Evolutionary conservation across 2,113 vertebrate species (phyloP).

Genomic region (Onychostoma macrolepis): DNA sequence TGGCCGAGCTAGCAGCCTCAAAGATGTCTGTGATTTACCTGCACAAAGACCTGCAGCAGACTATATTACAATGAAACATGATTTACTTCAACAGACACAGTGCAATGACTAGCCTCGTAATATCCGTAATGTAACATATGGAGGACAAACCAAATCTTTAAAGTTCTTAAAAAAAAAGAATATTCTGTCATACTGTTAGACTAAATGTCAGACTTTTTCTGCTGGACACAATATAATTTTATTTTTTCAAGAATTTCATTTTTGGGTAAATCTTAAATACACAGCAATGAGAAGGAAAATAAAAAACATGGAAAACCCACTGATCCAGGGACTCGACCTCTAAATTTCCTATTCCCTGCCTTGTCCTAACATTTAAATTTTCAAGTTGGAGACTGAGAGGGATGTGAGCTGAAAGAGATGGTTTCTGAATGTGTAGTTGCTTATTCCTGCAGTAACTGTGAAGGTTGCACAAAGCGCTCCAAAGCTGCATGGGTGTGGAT

Average conservation of each 20-base stretch:
- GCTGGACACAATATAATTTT: too few species aligned
- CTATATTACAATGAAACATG: background rate
- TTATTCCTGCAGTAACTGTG: slow-evolving; percentile 57
- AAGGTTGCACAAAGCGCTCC: slow-evolving; percentile 68
- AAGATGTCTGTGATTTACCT: slow-evolving; percentile 48
- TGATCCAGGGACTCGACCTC: background rate
- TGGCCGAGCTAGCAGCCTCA: slow-evolving; percentile 32
- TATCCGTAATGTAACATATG: too few species aligned
- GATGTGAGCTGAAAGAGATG: background rate
- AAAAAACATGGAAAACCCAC: background rate
- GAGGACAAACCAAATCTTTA: too few species aligned
- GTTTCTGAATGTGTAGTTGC: slow-evolving; percentile 10
- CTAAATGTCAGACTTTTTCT: too few species aligned
- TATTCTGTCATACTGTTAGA: too few species aligned
- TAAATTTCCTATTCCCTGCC: slow-evolving; percentile 8
- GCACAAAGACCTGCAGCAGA: slow-evolving; percentile 34
- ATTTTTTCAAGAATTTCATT: background rate
- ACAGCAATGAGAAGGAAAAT: background rate
- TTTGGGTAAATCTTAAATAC: background rate
- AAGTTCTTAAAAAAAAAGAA: too few species aligned
- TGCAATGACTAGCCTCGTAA: background rate
- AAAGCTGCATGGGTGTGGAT: slow-evolving; percentile 63
- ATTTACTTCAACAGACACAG: background rate
- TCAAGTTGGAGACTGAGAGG: background rate
- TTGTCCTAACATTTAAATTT: background rate